Evolutionary conservation across 2,113 vertebrate species (phyloP).

Genomic region (Thinocorus orbignyianus): DNA sequence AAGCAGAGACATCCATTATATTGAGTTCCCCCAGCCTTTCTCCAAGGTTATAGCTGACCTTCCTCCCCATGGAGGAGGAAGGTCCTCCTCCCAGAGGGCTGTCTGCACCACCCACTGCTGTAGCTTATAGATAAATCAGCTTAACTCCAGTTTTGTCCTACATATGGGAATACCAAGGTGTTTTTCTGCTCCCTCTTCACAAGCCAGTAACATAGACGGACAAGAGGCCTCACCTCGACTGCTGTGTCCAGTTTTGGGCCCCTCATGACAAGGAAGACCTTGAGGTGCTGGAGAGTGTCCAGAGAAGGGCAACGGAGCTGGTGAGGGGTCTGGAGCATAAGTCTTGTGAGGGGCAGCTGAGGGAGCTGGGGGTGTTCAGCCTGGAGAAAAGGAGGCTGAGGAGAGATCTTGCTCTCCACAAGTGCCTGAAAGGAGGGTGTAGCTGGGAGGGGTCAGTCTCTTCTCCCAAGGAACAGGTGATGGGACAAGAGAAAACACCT

Average conservation of each 20-base stretch:
- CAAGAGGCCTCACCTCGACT: neutral
- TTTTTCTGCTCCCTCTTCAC: neutral
- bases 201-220: neutral
- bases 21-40: neutral
- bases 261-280: neutral
- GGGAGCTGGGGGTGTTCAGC: neutral
- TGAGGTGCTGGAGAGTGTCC: neutral
- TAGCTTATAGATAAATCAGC: neutral
- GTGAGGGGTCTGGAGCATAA: neutral
- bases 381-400: neutral
- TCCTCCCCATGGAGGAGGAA: neutral
- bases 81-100: neutral
- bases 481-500: neutral
- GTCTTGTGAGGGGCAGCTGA: neutral
- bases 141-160: neutral
- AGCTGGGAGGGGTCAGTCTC: neutral
- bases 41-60: neutral
- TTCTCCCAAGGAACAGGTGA: neutral
- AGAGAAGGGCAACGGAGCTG: neutral
- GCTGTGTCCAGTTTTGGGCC: neutral
- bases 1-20: neutral
- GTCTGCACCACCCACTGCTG: neutral
- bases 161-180: fast-evolving
- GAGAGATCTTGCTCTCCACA: neutral
- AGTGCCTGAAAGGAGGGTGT: neutral